Percentiles rank a stretch among this genome's conserved stretches.
phyloP scores from a whole-genome alignment of 2,797 vertebrate genomes.

The Chloroceryle inda region DNA sequence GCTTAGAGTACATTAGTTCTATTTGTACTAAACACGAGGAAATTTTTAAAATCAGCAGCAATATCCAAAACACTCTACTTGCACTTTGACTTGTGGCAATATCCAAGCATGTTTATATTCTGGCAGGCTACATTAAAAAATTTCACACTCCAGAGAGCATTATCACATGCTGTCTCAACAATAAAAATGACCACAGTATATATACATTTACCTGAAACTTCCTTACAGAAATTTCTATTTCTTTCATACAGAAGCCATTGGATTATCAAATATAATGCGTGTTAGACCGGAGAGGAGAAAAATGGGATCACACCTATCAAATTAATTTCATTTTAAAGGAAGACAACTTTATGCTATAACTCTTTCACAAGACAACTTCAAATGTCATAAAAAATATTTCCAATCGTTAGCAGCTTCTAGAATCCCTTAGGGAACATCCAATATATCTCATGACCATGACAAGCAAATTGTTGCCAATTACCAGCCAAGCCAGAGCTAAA shows the following conservation, averaged over 20 bases:
- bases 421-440: not conserved
- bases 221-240: not conserved
- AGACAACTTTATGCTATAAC: not conserved
- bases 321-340: not conserved
- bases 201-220: not conserved
- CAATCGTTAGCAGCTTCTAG: not conserved
- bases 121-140: not conserved
- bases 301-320: not conserved
- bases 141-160: not conserved
- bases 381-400: not conserved
- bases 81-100: not conserved
- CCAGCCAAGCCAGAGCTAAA: not conserved
- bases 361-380: not conserved
- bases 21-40: not conserved
- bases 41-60: not conserved
- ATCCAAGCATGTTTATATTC: not conserved
- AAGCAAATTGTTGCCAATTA: not conserved
- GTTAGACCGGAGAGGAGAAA: not conserved
- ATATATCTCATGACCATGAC: not conserved
- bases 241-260: not conserved
- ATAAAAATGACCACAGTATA: not conserved
- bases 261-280: not conserved
- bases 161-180: not conserved
- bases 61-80: accelerated
- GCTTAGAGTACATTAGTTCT: not conserved